Evolutionary conservation across 2,888 invertebrate species (phyloP).

Genomic region (Alsophila aescularia): DNA sequence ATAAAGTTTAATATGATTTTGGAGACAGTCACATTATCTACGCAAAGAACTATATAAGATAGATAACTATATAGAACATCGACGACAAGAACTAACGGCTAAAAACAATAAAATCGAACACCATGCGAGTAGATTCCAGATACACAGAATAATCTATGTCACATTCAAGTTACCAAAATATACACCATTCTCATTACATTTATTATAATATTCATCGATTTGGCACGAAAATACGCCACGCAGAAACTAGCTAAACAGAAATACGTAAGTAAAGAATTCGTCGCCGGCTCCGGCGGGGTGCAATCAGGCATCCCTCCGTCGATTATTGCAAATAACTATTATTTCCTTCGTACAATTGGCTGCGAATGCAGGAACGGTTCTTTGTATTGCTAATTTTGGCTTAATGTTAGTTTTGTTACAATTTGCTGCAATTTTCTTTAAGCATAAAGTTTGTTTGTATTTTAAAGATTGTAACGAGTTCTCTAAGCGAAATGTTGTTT

Average conservation of each 20-base stretch:
- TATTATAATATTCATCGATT: neutral
- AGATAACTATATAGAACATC: too few species aligned
- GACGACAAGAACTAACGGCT: too few species aligned
- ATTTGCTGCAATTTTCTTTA: slow-evolving; percentile 36
- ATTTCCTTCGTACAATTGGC: slow-evolving; percentile 74
- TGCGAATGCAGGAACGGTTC: slow-evolving; percentile 57
- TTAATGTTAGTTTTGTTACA: slow-evolving; percentile 63
- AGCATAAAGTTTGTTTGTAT: neutral
- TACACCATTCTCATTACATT: too few species aligned
- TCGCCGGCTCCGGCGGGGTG: slow-evolving; percentile 61
- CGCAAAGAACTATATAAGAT: too few species aligned
- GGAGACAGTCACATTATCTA: too few species aligned
- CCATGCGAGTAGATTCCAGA: too few species aligned
- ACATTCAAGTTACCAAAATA: too few species aligned
- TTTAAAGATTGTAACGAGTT: neutral
- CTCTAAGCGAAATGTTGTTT: too few species aligned
- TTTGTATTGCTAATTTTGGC: slow-evolving; percentile 78
- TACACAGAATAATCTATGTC: too few species aligned
- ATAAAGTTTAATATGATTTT: too few species aligned
- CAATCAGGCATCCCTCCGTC: slow-evolving; percentile 81
- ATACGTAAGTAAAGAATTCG: slow-evolving; percentile 65
- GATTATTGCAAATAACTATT: slow-evolving; percentile 81
- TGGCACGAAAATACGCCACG: neutral
- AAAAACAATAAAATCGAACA: too few species aligned
- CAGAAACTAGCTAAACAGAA: slow-evolving; percentile 49